A percentile compares a stretch with the other conserved stretches of the same genome.
These are phyloP conservation scores for Gambusia holbrooki DNA, from an alignment of 2,113 vertebrate genomes.

Conservation along the genomic window DNA sequence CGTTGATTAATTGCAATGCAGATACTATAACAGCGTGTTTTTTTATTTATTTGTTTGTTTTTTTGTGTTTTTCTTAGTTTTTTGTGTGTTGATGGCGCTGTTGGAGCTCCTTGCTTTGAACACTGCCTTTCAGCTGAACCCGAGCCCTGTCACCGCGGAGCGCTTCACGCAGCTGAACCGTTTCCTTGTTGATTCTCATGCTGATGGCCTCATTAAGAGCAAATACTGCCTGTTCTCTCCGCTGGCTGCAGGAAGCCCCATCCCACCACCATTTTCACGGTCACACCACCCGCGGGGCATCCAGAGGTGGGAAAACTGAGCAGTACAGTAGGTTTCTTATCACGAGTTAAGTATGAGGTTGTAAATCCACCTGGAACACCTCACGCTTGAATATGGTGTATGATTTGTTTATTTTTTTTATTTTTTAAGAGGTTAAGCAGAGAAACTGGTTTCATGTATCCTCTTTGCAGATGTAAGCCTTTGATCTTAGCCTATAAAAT, in stretches of 20 bases:
- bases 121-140: constrained; percentile 41
- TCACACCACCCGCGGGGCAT: constrained; percentile 78
- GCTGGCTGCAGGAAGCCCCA: constrained; percentile 61
- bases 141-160: constrained; percentile 51
- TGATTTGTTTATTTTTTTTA: too few relatives aligned
- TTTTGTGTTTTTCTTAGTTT: not conserved
- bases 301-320: constrained; percentile 82
- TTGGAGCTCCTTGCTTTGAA: constrained; percentile 67
- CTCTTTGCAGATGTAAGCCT: too few relatives aligned
- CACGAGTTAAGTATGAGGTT: constrained; percentile 66
- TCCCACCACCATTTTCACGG: constrained; percentile 82
- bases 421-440: too few relatives aligned
- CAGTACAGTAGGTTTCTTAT: constrained; percentile 59
- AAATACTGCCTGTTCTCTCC: constrained; percentile 69
- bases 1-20: constrained; percentile 78
- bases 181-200: constrained; percentile 85
- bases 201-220: constrained; percentile 80
- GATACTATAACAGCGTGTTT: constrained; percentile 29
- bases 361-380: constrained; percentile 41
- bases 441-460: too few relatives aligned
- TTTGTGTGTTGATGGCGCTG: constrained; percentile 20
- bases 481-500: too few relatives aligned
- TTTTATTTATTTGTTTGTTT: too few relatives aligned
- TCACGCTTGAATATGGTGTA: constrained; percentile 39
- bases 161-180: constrained; percentile 71